Conservation (phyloP, 2,888 invertebrate species). For the Corbicula japonica region DNA sequence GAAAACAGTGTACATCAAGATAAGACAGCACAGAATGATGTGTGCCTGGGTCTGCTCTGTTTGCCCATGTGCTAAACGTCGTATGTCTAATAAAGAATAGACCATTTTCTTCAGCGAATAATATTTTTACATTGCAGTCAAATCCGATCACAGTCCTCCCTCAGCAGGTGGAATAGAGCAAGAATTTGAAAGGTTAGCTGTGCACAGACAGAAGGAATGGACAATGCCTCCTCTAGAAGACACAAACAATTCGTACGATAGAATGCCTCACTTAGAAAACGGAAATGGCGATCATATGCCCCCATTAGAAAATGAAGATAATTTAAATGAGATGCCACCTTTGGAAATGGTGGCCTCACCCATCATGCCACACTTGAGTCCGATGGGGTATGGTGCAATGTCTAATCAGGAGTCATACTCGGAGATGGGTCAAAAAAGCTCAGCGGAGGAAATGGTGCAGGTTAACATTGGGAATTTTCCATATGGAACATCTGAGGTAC, state of each 20-base stretch:
- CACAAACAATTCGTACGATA: not conserved
- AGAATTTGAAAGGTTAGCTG: conserved; percentile 27
- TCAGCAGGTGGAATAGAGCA: conserved; percentile 16
- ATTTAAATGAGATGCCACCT: not conserved
- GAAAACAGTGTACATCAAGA: too few relatives aligned
- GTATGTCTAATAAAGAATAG: too few relatives aligned
- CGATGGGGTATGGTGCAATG: too few relatives aligned
- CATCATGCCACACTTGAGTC: too few relatives aligned
- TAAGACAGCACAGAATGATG: too few relatives aligned
- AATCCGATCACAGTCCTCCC: not conserved
- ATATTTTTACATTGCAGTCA: too few relatives aligned
- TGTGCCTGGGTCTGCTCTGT: too few relatives aligned
- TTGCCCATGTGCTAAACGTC: too few relatives aligned
- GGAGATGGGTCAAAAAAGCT: too few relatives aligned
- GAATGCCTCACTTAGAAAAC: conserved; percentile 44
- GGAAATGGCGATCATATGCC: conserved; percentile 22
- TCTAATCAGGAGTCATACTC: too few relatives aligned
- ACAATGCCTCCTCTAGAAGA: conserved; percentile 51
- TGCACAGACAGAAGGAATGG: conserved; percentile 6
- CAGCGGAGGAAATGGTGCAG: too few relatives aligned
- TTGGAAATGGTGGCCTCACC: not conserved
- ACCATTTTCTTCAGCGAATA: too few relatives aligned
- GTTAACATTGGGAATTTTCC: conserved; percentile 69
- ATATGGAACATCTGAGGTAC: conserved; percentile 61
- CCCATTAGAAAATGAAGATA: conserved; percentile 19